Evolutionary conservation across 1,140 invertebrate species (phyloP), one percentile per base, ranked within the genome.

Genomic region (Brachionus angularis): DNA sequence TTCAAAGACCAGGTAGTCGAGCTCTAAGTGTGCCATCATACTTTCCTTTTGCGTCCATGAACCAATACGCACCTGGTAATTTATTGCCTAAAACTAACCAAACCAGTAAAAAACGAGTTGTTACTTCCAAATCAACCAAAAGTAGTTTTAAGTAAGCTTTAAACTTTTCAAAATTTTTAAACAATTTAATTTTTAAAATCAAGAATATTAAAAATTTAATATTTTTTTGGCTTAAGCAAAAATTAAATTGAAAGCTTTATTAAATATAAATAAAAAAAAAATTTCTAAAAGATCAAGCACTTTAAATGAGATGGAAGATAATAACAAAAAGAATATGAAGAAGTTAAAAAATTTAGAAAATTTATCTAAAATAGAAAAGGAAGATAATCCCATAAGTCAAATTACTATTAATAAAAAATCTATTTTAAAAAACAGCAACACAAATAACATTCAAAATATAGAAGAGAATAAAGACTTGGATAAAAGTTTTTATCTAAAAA

Each of bases 1-100:
- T 67, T 23, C 46, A 50, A 58, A 53, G 79, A 36, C 79, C 79
- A 3, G 78, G 78, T 3, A 80, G 79, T 72, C 58, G 76, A 16
- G 79, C 79, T 27, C 52, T 78, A 4, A 78, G 77, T 74, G 72
- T 78, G 36, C 79, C 79, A 1, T 72, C 73, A 18, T 47, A 70
- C 36, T 67, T 67, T 67, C 62, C 62, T 8, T 50, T 67, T 49
- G 62, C 47, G n/a, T 34, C 62, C 12, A 42, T 67, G 5, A 50
- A 67, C 23, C 27, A 42, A 14, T 67, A 67, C 25, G 25, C 62
- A 10, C 33, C 62, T 16, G 18, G 18, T 10, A 58, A 58, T 58
- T 21, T 58, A 39, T 18, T 58, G 18, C 36, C 18, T 10, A 58
- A 39, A 58, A 10, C 16, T 8, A n/a, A n/a, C n/a, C n/a, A n/a